These are phyloP conservation scores for Boleophthalmus pectinirostris DNA, from an alignment of 2,113 vertebrate genomes.

Conservation along the genomic window DNA sequence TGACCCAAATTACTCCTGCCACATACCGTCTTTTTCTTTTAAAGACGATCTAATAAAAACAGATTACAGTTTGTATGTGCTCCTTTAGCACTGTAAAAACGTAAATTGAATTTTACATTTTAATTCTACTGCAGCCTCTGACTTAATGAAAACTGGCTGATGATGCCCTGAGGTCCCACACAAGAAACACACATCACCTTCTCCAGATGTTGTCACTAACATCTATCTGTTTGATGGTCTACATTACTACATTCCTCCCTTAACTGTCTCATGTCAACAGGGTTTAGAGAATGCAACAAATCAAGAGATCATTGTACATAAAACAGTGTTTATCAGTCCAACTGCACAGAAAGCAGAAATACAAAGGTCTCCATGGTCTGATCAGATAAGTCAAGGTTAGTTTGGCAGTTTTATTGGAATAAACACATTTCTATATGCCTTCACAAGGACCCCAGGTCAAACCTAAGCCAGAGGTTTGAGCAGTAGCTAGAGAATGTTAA, in stretches of 20 bases:
- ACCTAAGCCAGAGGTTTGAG: conserved; percentile 19
- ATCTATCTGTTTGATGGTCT: conserved; percentile 70
- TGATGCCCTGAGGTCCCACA: conserved; percentile 58
- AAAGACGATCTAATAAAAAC: conserved; percentile 13
- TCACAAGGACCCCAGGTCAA: conserved; percentile 11
- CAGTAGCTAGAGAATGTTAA: conserved; percentile 16
- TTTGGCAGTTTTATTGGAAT: too few relatives aligned
- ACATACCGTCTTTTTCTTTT: conserved; percentile 7
- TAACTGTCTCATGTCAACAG: conserved; percentile 62
- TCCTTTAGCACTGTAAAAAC: background rate
- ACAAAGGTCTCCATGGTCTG: too few relatives aligned
- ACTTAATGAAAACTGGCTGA: conserved; percentile 68
- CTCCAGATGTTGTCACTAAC: conserved; percentile 71
- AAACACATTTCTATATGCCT: too few relatives aligned
- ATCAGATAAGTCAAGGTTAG: too few relatives aligned
- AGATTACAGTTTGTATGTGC: background rate
- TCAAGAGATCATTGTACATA: conserved; percentile 57
- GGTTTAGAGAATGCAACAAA: conserved; percentile 67
- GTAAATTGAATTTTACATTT: background rate
- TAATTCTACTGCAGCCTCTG: conserved; percentile 28
- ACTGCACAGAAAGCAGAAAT: too few relatives aligned
- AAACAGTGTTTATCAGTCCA: conserved; percentile 39
- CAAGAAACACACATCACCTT: conserved; percentile 53
- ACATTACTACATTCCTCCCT: conserved; percentile 70
- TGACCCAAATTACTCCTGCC: conserved; percentile 28